phyloP scores from a whole-genome alignment of 2,888 invertebrate genomes.

The Aquatica leii region DNA sequence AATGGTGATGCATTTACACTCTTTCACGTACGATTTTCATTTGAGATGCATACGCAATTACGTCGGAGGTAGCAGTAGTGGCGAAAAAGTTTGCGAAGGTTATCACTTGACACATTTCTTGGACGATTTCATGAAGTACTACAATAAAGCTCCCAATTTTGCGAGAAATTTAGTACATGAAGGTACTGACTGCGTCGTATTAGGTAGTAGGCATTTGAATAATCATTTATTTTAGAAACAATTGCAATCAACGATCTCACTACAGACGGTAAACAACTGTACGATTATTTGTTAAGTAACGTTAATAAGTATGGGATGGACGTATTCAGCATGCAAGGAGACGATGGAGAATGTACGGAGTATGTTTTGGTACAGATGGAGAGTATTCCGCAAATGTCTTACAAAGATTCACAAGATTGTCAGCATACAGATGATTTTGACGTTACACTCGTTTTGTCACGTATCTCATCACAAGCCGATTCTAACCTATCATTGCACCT shows the following conservation, averaged over 20 bases:
- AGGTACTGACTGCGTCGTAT: slow-evolving; percentile 60
- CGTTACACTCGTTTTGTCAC: slow-evolving; percentile 72
- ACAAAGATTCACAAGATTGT: slow-evolving; percentile 67
- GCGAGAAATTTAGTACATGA: slow-evolving; percentile 76
- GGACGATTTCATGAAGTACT: slow-evolving; percentile 79
- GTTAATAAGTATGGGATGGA: slow-evolving; percentile 73
- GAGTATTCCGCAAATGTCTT: slow-evolving; percentile 66
- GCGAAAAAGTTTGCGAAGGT: slow-evolving; percentile 63
- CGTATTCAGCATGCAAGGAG: slow-evolving; percentile 68
- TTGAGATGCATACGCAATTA: slow-evolving; percentile 73
- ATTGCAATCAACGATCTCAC: slow-evolving; percentile 67
- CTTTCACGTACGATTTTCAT: slow-evolving; percentile 81
- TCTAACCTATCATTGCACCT: slow-evolving; percentile 60
- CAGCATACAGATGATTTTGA: slow-evolving; percentile 73
- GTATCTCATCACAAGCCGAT: slow-evolving; percentile 59
- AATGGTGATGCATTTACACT: slow-evolving; percentile 77
- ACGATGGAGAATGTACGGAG: slow-evolving; percentile 61
- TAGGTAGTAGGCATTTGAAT: slow-evolving; percentile 62
- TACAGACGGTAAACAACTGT: slow-evolving; percentile 71
- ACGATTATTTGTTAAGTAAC: slow-evolving; percentile 74
- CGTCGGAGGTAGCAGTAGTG: slow-evolving; percentile 64
- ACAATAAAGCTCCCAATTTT: slow-evolving; percentile 78
- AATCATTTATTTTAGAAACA: slow-evolving; percentile 58
- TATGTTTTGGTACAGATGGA: slow-evolving; percentile 71
- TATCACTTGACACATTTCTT: slow-evolving; percentile 78